Evolutionary conservation across 2,797 vertebrate species (phyloP).

Genomic region (Moxostoma hubbsi): DNA sequence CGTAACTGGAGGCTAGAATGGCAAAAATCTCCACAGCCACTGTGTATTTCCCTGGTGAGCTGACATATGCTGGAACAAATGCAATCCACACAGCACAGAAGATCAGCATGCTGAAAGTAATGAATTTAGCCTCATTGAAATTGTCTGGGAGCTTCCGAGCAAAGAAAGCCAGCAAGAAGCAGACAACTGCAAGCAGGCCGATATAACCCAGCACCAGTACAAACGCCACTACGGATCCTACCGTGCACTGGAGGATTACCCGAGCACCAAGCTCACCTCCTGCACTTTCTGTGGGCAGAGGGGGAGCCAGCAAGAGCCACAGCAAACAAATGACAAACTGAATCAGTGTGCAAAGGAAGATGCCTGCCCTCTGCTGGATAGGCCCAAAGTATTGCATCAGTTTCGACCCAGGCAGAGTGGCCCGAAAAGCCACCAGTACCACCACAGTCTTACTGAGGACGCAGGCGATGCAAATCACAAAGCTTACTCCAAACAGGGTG

Average conservation of each 20-base stretch:
- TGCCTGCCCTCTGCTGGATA: slow-evolving; percentile 60
- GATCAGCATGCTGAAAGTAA: slow-evolving; percentile 76
- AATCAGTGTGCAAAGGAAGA: slow-evolving; percentile 63
- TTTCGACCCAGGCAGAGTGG: slow-evolving; percentile 60
- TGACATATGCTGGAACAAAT: slow-evolving; percentile 70
- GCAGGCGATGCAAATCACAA: slow-evolving; percentile 65
- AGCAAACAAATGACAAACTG: slow-evolving; percentile 68
- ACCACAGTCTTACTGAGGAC: slow-evolving; percentile 67
- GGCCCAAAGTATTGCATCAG: slow-evolving; percentile 67
- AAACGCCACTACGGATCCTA: slow-evolving; percentile 69
- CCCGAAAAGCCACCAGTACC: slow-evolving; percentile 65
- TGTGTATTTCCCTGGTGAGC: too few species aligned
- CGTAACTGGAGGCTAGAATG: slow-evolving; percentile 71
- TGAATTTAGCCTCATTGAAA: slow-evolving; percentile 73
- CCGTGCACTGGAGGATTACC: slow-evolving; percentile 72
- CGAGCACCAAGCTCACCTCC: slow-evolving; percentile 56
- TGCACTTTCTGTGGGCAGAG: slow-evolving; percentile 60
- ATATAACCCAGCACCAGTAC: slow-evolving; percentile 71
- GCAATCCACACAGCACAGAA: slow-evolving; percentile 74
- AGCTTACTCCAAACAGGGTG: slow-evolving; percentile 66
- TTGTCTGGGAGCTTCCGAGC: slow-evolving; percentile 59
- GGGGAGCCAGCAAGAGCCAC: slow-evolving; percentile 59
- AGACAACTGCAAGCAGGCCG: slow-evolving; percentile 63
- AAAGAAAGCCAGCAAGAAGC: slow-evolving; percentile 68
- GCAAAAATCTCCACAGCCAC: slow-evolving; percentile 62